These are phyloP conservation scores for Tapirus terrestris DNA, from an alignment of 2,113 vertebrate species.

Conservation along the genomic window DNA sequence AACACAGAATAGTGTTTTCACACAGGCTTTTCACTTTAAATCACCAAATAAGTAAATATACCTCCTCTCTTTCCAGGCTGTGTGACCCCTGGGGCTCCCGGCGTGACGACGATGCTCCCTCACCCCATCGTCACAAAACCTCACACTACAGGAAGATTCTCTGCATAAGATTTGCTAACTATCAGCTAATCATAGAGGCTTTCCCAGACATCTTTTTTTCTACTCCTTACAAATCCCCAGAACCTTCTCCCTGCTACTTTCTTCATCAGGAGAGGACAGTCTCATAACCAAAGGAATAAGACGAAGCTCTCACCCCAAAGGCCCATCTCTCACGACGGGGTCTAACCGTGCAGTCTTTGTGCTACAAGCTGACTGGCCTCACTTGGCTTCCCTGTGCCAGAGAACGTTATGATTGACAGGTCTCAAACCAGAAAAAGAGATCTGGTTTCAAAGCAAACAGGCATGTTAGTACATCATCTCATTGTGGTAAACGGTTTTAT, in stretches of 20 bases:
- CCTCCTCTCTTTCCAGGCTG: not conserved
- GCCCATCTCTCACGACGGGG: rapidly evolving
- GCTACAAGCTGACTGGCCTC: not conserved
- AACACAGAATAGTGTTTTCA: not conserved
- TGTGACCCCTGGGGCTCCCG: not conserved
- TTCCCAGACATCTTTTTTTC: not conserved
- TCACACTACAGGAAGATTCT: not conserved
- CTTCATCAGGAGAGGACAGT: not conserved
- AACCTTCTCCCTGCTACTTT: not conserved
- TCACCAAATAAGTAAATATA: not conserved
- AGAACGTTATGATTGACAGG: not conserved
- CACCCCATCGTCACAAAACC: not conserved
- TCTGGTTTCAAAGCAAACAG: slow-evolving; percentile 49
- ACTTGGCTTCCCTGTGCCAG: not conserved
- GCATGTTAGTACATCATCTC: slow-evolving; percentile 40
- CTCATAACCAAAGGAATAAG: not conserved
- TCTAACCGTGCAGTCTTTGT: not conserved
- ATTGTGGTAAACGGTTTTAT: slow-evolving; percentile 33
- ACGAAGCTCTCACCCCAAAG: not conserved
- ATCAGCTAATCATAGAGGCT: not conserved
- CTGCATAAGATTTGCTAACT: not conserved
- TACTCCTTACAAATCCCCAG: not conserved
- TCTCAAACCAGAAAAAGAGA: slow-evolving; percentile 35
- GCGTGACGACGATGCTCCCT: not conserved
- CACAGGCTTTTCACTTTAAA: not conserved